Base-by-base conservation (phyloP, 2,797 vertebrate species). In the Jordanella pulchra region DNA sequence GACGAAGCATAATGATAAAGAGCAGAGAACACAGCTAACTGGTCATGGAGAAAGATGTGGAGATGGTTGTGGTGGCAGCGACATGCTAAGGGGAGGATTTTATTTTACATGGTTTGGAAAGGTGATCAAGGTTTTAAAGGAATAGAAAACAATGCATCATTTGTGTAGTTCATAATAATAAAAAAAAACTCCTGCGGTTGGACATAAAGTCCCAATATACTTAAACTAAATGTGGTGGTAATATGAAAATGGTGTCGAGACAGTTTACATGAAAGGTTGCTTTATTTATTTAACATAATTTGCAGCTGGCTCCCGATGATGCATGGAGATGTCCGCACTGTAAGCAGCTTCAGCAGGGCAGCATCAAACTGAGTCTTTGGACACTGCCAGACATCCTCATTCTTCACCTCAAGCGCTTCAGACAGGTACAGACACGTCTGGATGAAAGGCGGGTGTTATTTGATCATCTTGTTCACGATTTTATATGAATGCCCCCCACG, bases 261-360 rank as follows among this genome's bases (percentile, higher is more conserved):
- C 18, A n/a, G 23, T n/a, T 23, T 53, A 25, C 50, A 25, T 53
- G 25, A 54, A 14, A 12, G 1, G 53, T 54, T 54, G 12, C 18
- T 47, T 21, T 47, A 14, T 66, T 23, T 13, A 39, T 54, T 45
- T 32, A 10, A 39, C 44, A 45, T 69, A 54, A 1, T 35, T 90
- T 90, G 28, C 84, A 99, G 98, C 95, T 99, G 15, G 98, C 96
- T 76, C 97, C 98, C 0, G 97, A 99, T 48, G 97, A 99, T 0
- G 98, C 98, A 0, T 99, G 98, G 98, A 95, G 98, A 56, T 99
- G 98, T 88, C 98, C 97, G 0, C 97, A 99, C 91, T 99, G 97
- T 79, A 98, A 99, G 89, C 97, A 99, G 92, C 95, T 99, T 53
- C 98, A 99, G 93, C 97, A 99, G 86, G 98, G 98, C 60, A 98